Conservation (phyloP, 2,797 vertebrate genomes). For the Cacajao melanocephalus region DNA sequence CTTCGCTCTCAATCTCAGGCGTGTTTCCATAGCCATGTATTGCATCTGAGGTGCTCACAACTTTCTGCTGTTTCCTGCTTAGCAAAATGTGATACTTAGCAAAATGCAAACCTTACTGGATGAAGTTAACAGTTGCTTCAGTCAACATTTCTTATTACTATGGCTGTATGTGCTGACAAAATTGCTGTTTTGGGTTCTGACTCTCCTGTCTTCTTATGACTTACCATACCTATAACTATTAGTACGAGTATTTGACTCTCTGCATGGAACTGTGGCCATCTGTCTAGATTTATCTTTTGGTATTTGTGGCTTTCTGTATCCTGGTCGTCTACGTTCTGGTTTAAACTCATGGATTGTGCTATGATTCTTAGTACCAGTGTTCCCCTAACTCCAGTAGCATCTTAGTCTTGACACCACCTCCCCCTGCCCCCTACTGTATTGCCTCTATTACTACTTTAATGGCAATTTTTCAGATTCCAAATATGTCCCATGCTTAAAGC, state of each 20-base stretch:
- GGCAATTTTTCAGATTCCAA: background rate
- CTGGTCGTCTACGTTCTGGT: background rate
- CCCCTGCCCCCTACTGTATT: background rate
- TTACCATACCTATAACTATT: background rate
- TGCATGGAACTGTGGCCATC: background rate
- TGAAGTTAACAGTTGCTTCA: background rate
- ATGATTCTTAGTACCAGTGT: background rate
- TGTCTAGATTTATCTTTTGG: background rate
- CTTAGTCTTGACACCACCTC: background rate
- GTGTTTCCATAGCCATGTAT: slow-evolving; percentile 1
- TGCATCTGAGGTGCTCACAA: background rate
- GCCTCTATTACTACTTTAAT: background rate
- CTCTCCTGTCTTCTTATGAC: background rate
- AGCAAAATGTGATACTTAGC: slow-evolving; percentile 10
- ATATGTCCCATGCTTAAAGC: background rate
- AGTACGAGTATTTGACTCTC: background rate
- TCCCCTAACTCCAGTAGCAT: background rate
- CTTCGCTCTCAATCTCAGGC: background rate
- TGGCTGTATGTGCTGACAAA: background rate
- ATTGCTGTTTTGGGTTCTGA: slow-evolving; percentile 13
- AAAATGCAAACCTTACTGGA: slow-evolving; percentile 2
- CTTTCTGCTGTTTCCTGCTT: slow-evolving; percentile 22
- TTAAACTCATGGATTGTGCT: background rate
- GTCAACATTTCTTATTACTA: background rate
- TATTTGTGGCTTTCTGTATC: background rate